Evolutionary conservation across 2,113 vertebrate genomes (phyloP), one percentile per base, ranked within the genome.

Genomic region (zebrafish (Danio rerio)): DNA sequence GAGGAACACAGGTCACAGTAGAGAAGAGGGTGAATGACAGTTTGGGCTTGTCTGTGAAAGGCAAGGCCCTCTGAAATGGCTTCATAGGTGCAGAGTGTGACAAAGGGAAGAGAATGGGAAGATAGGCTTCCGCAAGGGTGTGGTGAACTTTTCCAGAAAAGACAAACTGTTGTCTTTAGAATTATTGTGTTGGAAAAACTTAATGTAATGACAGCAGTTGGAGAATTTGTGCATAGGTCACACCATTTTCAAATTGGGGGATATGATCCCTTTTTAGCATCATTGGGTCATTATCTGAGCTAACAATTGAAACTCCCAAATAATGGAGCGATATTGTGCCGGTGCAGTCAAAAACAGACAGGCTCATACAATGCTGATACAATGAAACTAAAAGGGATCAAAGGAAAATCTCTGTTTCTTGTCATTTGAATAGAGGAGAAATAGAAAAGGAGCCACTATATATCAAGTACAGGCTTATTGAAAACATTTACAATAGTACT

Each of bases 121-220:
- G 85, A 65, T 70, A 55, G 71, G 81, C 81, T 71, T 78, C 65
- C 42, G 74, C n/a, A 66, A 50, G 72, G 63, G 77, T 83, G 73
- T 74, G 55, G 13, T 18, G 10, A 11, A 69, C 66, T 43, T 61
- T 55, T 72, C 12, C 58, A 56, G 62, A 40, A 49, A 78, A 79
- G 56, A 63, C 47, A 68, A 81, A 88, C 80, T 85, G 80, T 72
- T 87, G 84, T 86, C 79, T 84, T 77, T 81, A 77, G 81, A 84
- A 81, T 82, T 76, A 87, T 87, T 87, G 86, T 88, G 80, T 78
- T 82, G 79, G 76, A 87, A 65, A 85, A 85, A 86, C 85, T 84
- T 73, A 71, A 73, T 52, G 18, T 66, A 81, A 85, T 87, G 74
- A 87, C 65, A 72, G 68, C 71, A 73, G 77, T 81, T 80, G 78